phyloP scores from a whole-genome alignment of 92 coral and sea anemone genomes.

The Epizoanthus ramosus region DNA sequence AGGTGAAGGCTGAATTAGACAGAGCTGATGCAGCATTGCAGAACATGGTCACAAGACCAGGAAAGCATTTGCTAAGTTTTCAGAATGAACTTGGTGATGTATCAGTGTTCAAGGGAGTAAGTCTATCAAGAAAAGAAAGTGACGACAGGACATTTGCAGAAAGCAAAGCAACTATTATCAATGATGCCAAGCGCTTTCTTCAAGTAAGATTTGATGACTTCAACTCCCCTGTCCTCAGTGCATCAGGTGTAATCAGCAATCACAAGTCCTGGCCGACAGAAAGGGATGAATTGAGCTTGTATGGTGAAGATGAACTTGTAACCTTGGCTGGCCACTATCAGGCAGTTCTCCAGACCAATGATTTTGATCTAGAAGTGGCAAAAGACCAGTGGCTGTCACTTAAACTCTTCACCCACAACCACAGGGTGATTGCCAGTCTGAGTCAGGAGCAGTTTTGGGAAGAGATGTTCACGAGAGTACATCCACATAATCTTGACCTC shows the following conservation, averaged over 20 bases:
- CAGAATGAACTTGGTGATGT: slow-evolving; percentile 29
- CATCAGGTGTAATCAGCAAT: slow-evolving; percentile 27
- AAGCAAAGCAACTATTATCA: slow-evolving; percentile 37
- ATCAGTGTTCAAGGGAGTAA: slow-evolving; percentile 31
- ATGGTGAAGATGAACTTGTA: slow-evolving; percentile 38
- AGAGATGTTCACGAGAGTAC: slow-evolving; percentile 38
- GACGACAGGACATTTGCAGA: slow-evolving; percentile 31
- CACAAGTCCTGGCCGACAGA: slow-evolving; percentile 1
- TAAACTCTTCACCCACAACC: slow-evolving; percentile 32
- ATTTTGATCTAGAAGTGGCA: slow-evolving; percentile 44
- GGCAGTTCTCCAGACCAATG: slow-evolving; percentile 45
- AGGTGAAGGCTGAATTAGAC: slow-evolving; percentile 40
- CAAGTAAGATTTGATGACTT: slow-evolving; percentile 34
- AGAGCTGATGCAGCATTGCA: slow-evolving; percentile 44
- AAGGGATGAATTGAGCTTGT: slow-evolving; percentile 35
- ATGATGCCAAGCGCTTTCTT: slow-evolving; percentile 22
- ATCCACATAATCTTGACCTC: slow-evolving; percentile 32
- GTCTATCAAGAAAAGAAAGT: slow-evolving; percentile 25
- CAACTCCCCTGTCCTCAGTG: slow-evolving; percentile 23
- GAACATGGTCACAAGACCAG: slow-evolving; percentile 36
- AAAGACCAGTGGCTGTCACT: slow-evolving; percentile 47
- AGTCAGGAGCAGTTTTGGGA: slow-evolving; percentile 39
- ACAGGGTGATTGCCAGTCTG: slow-evolving; percentile 25
- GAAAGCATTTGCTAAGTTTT: slow-evolving; percentile 44
- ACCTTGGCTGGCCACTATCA: slow-evolving; percentile 40